Evolutionary conservation across 2,797 vertebrate genomes (phyloP).

Genomic region (Leucoraja ocellata): DNA sequence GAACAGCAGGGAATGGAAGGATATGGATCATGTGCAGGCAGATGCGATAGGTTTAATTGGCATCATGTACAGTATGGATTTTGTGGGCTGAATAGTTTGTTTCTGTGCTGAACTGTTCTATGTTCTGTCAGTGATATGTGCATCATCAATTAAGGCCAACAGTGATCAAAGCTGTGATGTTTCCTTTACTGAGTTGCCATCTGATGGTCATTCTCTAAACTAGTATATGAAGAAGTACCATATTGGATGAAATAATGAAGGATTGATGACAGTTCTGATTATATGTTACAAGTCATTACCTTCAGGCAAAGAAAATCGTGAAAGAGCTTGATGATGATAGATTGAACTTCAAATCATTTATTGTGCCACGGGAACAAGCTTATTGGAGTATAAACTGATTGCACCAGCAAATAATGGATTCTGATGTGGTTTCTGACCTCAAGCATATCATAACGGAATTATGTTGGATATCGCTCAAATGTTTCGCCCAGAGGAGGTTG

Average conservation of each 20-base stretch:
- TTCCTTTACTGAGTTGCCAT: background rate
- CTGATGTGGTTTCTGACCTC: background rate
- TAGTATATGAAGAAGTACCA: background rate
- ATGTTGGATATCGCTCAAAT: background rate
- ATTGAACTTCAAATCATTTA: background rate
- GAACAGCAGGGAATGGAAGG: no score
- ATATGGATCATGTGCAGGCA: no score
- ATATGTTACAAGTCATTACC: background rate
- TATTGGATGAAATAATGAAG: background rate
- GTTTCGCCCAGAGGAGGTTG: background rate
- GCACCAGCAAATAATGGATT: background rate
- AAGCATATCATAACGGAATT: background rate
- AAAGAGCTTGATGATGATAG: background rate
- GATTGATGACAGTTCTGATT: background rate
- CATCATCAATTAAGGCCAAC: background rate
- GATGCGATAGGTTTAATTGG: no score
- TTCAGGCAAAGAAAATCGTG: background rate
- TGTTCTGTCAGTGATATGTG: background rate
- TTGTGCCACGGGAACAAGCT: background rate
- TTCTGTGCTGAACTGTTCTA: no score
- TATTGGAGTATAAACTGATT: background rate
- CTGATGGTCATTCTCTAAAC: background rate
- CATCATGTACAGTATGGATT: no score
- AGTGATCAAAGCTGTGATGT: background rate
- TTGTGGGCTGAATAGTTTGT: no score